phyloP scores from a whole-genome alignment of 2,888 invertebrate genomes.

The Malthinus seriepunctatus region DNA sequence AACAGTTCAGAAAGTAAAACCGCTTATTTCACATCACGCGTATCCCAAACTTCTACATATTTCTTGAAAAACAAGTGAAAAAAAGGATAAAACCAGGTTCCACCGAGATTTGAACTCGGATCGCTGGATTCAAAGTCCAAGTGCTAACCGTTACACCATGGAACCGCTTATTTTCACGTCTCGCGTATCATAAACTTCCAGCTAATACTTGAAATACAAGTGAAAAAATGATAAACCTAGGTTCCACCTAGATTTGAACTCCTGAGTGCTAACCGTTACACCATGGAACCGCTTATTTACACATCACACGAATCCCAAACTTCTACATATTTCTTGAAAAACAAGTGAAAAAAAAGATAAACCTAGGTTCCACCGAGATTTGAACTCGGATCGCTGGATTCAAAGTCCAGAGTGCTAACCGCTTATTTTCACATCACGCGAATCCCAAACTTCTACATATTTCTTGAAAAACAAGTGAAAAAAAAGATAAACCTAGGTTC shows the following conservation, averaged over 20 bases:
- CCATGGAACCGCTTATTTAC: slow-evolving; percentile 76
- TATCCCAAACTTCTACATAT: no score
- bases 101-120: slow-evolving; percentile 82
- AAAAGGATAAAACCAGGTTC: no score
- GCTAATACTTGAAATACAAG: no score
- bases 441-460: no score
- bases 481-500: slow-evolving; percentile 57
- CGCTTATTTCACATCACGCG: slow-evolving; percentile 39
- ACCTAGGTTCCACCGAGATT: slow-evolving; percentile 78
- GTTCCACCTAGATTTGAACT: slow-evolving; percentile 80
- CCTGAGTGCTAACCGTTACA: slow-evolving; percentile 80
- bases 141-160: slow-evolving; percentile 80
- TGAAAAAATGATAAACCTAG: slow-evolving; percentile 40
- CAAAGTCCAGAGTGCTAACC: slow-evolving; percentile 81
- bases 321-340: no score
- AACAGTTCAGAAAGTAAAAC: slow-evolving; percentile 78
- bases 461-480: no score
- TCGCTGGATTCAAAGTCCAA: slow-evolving; percentile 81
- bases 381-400: slow-evolving; percentile 81
- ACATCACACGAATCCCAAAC: no score
- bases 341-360: no score
- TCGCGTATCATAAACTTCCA: no score
- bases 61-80: no score
- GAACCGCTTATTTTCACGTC: no score
- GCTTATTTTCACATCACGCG: no score